Conservation (phyloP, 2,113 vertebrate genomes). For the Lycaon pictus region DNA sequence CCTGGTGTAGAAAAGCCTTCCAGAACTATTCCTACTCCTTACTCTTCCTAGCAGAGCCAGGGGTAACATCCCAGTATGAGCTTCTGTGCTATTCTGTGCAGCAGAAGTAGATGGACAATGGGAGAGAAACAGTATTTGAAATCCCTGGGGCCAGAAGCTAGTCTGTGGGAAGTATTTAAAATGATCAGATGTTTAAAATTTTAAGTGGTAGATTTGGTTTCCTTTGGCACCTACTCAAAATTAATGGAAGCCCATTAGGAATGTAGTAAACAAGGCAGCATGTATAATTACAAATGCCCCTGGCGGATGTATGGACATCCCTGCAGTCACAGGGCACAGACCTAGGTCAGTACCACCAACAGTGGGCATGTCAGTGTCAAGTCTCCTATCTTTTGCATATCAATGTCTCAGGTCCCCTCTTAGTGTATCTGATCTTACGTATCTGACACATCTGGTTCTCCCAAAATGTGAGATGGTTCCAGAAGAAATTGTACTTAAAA, state of each 20-base stretch:
- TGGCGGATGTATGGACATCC: background rate
- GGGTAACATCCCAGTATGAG: background rate
- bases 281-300: background rate
- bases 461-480: background rate
- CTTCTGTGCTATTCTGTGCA: background rate
- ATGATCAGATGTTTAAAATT: background rate
- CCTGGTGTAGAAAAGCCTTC: background rate
- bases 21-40: background rate
- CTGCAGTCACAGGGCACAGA: background rate
- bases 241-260: background rate
- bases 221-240: background rate
- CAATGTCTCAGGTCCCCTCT: background rate
- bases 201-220: background rate
- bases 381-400: background rate
- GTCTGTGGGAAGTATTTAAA: background rate
- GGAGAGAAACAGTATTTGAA: background rate
- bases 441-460: background rate
- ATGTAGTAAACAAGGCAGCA: background rate
- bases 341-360: background rate
- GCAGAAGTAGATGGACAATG: background rate
- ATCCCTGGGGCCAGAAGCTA: background rate
- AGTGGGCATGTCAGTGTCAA: rapidly evolving
- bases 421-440: background rate
- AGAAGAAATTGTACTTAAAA: background rate
- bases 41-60: background rate